Evolutionary conservation across 30 jellyfish, hydroid and myxozoan genomes (phyloP).

Genomic region (Sanderia malayensis): DNA sequence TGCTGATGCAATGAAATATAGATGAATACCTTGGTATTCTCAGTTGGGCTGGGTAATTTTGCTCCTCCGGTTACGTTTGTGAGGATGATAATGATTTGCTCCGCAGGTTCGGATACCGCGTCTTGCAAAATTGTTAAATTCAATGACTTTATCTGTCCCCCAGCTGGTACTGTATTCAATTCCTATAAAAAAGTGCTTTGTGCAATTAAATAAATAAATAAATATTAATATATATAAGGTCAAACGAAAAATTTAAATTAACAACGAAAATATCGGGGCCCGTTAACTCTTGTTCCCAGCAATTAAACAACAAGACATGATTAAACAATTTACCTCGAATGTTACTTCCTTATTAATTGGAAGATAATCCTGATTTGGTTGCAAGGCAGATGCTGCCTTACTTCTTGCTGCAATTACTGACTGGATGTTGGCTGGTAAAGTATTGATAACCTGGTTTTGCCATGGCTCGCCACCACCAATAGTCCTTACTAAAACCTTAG

Average conservation of each 20-base stretch:
- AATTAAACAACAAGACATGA: no score
- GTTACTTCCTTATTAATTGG: slow-evolving; percentile 40
- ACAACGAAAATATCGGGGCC: no score
- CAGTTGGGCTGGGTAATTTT: slow-evolving; percentile 34
- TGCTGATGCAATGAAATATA: no score
- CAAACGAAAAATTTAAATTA: no score
- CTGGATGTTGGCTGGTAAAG: slow-evolving; percentile 38
- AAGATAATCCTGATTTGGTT: slow-evolving; percentile 43
- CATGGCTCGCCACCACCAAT: slow-evolving; percentile 97
- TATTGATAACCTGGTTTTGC: slow-evolving; percentile 50
- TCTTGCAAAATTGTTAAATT: slow-evolving; percentile 62
- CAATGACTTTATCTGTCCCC: slow-evolving; percentile 68
- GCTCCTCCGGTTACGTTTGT: slow-evolving; percentile 92
- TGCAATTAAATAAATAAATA: no score
- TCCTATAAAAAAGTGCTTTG: slow-evolving; percentile 59
- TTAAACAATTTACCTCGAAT: slow-evolving; percentile 36
- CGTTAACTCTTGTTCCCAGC: no score
- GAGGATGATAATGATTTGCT: slow-evolving; percentile 58
- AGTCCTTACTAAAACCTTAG: slow-evolving; percentile 69
- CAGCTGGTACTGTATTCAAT: slow-evolving; percentile 54
- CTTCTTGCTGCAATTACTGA: slow-evolving; percentile 46
- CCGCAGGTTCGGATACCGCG: slow-evolving; percentile 80
- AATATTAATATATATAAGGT: no score
- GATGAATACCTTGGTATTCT: slow-evolving; percentile 39
- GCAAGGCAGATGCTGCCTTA: slow-evolving; percentile 48